These are phyloP conservation scores for Adelphocoris suturalis DNA, from an alignment of 2,888 invertebrate species.

Conservation along the genomic window DNA sequence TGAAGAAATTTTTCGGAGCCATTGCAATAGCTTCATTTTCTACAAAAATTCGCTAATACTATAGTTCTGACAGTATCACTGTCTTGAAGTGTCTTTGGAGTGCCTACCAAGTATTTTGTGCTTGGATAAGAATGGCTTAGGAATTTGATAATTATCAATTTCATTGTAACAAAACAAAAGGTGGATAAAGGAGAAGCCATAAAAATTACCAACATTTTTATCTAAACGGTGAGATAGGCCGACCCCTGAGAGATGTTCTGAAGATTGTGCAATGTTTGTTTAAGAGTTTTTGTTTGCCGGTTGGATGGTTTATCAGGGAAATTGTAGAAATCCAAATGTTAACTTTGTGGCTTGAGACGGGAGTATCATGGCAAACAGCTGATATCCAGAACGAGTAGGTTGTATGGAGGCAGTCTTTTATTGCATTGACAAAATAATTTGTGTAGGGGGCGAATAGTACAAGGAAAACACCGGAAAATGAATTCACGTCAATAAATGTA, in stretches of 20 bases:
- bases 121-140: neutral
- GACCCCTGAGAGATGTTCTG: slow-evolving; percentile 44
- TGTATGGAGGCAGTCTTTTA: slow-evolving; percentile 44
- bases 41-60: too few relatives aligned
- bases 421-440: neutral
- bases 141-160: slow-evolving; percentile 51
- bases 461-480: neutral
- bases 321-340: slow-evolving; percentile 74
- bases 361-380: slow-evolving; percentile 55
- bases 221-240: slow-evolving; percentile 42
- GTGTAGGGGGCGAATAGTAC: too few relatives aligned
- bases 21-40: too few relatives aligned
- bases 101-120: neutral
- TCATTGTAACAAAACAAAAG: slow-evolving; percentile 61
- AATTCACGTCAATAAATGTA: too few relatives aligned
- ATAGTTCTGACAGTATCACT: neutral
- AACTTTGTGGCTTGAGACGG: slow-evolving; percentile 60
- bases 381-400: slow-evolving; percentile 46
- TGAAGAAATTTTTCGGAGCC: too few relatives aligned
- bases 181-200: slow-evolving; percentile 45
- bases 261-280: slow-evolving; percentile 73
- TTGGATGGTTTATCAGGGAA: slow-evolving; percentile 72
- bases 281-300: slow-evolving; percentile 67
- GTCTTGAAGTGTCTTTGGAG: neutral
- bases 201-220: slow-evolving; percentile 61